Base-by-base conservation (phyloP, 2,113 vertebrate genomes). In the Probosciger aterrimus region DNA sequence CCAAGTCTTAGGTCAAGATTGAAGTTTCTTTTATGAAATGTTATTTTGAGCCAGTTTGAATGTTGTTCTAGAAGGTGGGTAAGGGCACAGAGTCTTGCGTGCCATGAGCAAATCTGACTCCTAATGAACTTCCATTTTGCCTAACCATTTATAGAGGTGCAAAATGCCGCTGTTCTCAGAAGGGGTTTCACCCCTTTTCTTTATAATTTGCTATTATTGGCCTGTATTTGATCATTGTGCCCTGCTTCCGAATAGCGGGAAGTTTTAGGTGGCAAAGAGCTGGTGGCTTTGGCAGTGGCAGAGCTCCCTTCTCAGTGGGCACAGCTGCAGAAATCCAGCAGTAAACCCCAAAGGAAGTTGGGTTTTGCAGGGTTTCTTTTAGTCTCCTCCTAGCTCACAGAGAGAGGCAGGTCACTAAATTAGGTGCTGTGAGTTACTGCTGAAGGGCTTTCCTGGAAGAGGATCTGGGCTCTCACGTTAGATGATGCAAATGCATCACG, bases 131-230 rank as follows among this genome's bases (percentile, higher is more conserved):
- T 44, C 18, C 5, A 4, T 52, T 83, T 31, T 57, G 35, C 16
- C 3, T 1, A 1, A 18, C 15, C 13, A 8, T 23, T 71, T 27
- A 1, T 0, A 19, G n/a, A 49, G 60, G 3, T 46, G 55, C 19
- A 31, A 73, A 84, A 46, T 12, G 24, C 86, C 77, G 86, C 59
- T 4, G 0, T 12, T 78, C 69, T 20, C 31, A 14, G 6, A 25
- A 20, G 78, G 4, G 3, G 6, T 83, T 91, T 19, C 15, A 81
- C 33, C 23, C 35, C 25, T 85, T 67, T 52, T 23, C 33, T 67
- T 76, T 27, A 37, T 9, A 13, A 57, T 41, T 2, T 19, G 15
- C 62, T 16, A 1, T 22, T 22, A 10, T 18, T 18, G n/a, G 19
- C 16, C 41, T 39, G 22, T 17, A 3, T 16, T 43, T 9, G 41